Percentiles rank a stretch among this genome's conserved stretches.
These are phyloP conservation scores for Gouania willdenowi DNA, from an alignment of 2,797 vertebrate species.

Conservation along the genomic window DNA sequence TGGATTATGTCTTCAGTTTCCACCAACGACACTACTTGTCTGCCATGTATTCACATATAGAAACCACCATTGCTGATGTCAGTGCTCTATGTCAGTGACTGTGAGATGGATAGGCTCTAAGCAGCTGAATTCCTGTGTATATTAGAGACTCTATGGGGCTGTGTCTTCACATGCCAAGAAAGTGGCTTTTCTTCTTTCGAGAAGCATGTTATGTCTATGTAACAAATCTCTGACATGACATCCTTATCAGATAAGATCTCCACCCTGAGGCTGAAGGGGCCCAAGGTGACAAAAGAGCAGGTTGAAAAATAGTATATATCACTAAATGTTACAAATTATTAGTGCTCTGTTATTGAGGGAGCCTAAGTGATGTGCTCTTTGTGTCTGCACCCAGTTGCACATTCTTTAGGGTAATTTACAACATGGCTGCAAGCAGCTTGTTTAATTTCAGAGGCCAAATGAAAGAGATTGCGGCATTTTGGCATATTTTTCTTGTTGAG, in stretches of 20 bases:
- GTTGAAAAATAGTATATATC: conserved; percentile 74
- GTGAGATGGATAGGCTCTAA: conserved; percentile 22
- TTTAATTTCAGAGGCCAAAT: conserved; percentile 81
- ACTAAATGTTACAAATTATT: conserved; percentile 80
- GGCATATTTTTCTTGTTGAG: conserved; percentile 86
- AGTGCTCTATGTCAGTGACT: not conserved
- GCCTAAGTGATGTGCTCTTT: conserved; percentile 66
- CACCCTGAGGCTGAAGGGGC: conserved; percentile 66
- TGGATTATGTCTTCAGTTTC: too few species aligned
- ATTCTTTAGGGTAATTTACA: conserved; percentile 86
- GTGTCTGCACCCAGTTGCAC: conserved; percentile 69
- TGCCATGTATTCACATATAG: not conserved
- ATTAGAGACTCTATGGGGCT: conserved; percentile 24
- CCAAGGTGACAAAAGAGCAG: conserved; percentile 72
- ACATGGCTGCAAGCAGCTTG: conserved; percentile 74
- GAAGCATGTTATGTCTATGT: conserved; percentile 62
- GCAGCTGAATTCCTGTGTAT: conserved; percentile 22
- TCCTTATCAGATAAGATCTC: conserved; percentile 69
- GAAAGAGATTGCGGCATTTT: conserved; percentile 81
- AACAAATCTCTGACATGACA: conserved; percentile 78
- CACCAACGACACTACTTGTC: too few species aligned
- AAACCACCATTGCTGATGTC: not conserved
- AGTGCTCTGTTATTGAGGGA: conserved; percentile 57
- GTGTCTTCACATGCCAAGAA: conserved; percentile 51
- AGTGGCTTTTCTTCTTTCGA: conserved; percentile 24